Conservation (phyloP, 2,113 vertebrate genomes). For the Rhinichthys klamathensis region DNA sequence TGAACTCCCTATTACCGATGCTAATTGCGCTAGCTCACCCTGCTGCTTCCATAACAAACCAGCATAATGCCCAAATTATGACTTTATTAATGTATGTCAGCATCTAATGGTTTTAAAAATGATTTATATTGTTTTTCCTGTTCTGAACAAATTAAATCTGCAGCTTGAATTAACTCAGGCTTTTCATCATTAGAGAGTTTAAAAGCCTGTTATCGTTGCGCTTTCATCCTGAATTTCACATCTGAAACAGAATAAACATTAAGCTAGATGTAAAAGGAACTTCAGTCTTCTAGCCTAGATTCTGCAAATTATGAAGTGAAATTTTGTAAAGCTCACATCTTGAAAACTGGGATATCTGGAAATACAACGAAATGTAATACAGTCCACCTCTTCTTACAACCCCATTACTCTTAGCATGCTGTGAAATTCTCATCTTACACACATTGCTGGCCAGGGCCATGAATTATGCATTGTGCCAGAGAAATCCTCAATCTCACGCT, state of each 20-base stretch:
- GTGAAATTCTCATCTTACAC: conserved; percentile 99
- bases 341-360: conserved; percentile 83
- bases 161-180: conserved; percentile 99
- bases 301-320: background rate
- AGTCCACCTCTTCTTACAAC: conserved; percentile 78
- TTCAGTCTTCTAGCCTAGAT: background rate
- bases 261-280: background rate
- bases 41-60: conserved; percentile 99
- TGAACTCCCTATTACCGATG: conserved; percentile 98
- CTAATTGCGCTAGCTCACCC: conserved; percentile 99
- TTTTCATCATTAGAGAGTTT: conserved; percentile 96
- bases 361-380: conserved; percentile 86
- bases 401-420: conserved; percentile 93
- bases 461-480: conserved; percentile 99
- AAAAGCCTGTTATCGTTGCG: conserved; percentile 94
- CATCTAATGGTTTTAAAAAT: conserved; percentile 99
- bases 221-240: conserved; percentile 89
- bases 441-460: conserved; percentile 98
- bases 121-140: conserved; percentile 99
- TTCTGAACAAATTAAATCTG: conserved; percentile 99
- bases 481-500: conserved; percentile 98
- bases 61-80: conserved; percentile 99
- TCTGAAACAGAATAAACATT: conserved; percentile 82
- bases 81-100: conserved; percentile 99
- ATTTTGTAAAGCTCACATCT: conserved; percentile 48